Conservation (phyloP, 2,888 invertebrate genomes). For the Bimastos eiseni region DNA sequence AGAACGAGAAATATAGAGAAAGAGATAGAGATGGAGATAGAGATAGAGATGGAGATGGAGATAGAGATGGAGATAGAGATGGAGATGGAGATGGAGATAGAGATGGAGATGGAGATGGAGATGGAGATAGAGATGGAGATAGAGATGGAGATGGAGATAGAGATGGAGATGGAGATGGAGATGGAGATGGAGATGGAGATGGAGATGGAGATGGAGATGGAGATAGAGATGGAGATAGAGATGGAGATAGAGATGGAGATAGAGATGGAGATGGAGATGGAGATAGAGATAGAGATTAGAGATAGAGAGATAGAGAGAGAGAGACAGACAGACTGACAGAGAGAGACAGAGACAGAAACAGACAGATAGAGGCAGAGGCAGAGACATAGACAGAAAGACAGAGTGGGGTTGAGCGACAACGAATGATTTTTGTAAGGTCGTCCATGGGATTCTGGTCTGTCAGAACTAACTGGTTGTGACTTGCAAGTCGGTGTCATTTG, state of each 20-base stretch:
- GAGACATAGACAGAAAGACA: neutral
- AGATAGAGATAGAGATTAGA: neutral
- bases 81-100: neutral
- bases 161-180: neutral
- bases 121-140: neutral
- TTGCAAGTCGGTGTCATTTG: neutral
- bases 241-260: neutral
- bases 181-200: neutral
- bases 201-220: neutral
- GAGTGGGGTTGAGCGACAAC: neutral
- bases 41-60: neutral
- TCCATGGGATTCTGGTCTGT: neutral
- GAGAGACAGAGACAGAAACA: neutral
- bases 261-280: neutral
- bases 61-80: neutral
- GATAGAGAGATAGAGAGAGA: neutral
- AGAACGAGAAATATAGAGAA: neutral
- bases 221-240: neutral
- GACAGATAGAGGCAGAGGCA: neutral
- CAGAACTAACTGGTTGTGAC: neutral
- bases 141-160: neutral
- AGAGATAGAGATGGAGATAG: neutral
- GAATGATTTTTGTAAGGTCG: neutral
- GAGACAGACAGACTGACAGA: neutral
- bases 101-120: neutral